A percentile compares a stretch with the other conserved stretches of the same genome.
phyloP scores from a whole-genome alignment of 1,140 invertebrate genomes.

The Anagrus nilaparvatae region DNA sequence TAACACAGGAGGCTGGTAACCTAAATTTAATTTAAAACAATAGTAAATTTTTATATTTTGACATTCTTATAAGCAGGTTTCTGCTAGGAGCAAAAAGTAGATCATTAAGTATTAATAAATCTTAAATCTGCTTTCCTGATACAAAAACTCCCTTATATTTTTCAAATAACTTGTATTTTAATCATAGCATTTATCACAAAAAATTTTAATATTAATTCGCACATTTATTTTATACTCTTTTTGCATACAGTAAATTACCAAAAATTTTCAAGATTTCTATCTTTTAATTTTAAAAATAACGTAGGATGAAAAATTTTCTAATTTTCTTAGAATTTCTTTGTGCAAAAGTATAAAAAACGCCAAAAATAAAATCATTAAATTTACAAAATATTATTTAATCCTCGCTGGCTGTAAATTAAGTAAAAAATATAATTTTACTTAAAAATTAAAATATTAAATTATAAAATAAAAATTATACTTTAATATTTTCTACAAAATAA shows the following conservation, averaged over 20 bases:
- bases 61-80: too few species aligned
- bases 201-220: background rate
- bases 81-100: too few species aligned
- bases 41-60: too few species aligned
- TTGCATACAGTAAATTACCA: background rate
- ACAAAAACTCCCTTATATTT: too few species aligned
- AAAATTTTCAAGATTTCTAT: conserved; percentile 2
- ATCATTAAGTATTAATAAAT: too few species aligned
- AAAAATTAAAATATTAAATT: conserved; percentile 12
- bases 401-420: conserved; percentile 32
- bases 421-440: conserved; percentile 11
- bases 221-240: background rate
- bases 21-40: too few species aligned
- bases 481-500: conserved; percentile 3
- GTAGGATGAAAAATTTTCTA: conserved; percentile 10
- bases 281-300: too few species aligned
- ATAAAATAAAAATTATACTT: conserved; percentile 7
- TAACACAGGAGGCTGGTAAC: too few species aligned
- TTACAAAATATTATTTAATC: conserved; percentile 44
- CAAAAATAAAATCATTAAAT: conserved; percentile 9
- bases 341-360: background rate
- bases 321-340: background rate
- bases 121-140: too few species aligned
- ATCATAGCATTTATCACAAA: too few species aligned
- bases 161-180: too few species aligned